These are phyloP conservation scores for Tetragnatha montana DNA, from an alignment of 2,888 invertebrate species.

Conservation along the genomic window DNA sequence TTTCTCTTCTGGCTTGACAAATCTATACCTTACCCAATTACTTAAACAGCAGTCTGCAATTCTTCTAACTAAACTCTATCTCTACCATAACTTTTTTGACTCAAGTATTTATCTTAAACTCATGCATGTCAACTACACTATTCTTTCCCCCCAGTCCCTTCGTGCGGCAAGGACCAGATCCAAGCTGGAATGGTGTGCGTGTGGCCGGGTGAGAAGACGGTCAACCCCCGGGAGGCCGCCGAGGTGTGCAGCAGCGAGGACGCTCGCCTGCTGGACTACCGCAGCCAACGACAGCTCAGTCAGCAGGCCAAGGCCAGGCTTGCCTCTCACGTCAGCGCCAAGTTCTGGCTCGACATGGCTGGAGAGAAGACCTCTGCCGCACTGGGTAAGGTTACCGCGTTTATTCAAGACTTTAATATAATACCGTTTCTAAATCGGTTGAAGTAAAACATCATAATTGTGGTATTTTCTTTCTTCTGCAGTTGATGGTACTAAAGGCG, in stretches of 20 bases:
- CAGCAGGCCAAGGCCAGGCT: slow-evolving; percentile 24
- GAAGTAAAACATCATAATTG: neutral
- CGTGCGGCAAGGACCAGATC: slow-evolving; percentile 41
- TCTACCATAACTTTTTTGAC: no score
- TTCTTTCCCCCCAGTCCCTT: slow-evolving; percentile 30
- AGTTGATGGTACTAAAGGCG: slow-evolving; percentile 24
- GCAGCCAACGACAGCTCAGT: slow-evolving; percentile 30
- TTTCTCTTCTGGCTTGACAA: neutral
- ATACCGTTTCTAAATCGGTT: neutral
- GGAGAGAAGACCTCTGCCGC: neutral
- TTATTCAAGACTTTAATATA: no score
- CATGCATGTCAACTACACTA: neutral
- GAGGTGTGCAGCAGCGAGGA: slow-evolving; percentile 19
- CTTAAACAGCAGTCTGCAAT: no score
- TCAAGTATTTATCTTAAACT: neutral
- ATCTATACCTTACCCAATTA: no score
- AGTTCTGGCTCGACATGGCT: slow-evolving; percentile 49
- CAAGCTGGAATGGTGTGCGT: slow-evolving; percentile 52
- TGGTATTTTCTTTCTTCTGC: neutral
- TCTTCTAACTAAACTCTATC: no score
- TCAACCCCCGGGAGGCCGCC: slow-evolving; percentile 16
- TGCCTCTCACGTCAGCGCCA: neutral
- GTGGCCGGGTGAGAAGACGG: slow-evolving; percentile 28
- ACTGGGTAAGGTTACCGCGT: slow-evolving; percentile 29
- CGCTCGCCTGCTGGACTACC: slow-evolving; percentile 51